phyloP scores from a whole-genome alignment of 1,140 invertebrate species.

The Teleogryllus occipitalis region DNA sequence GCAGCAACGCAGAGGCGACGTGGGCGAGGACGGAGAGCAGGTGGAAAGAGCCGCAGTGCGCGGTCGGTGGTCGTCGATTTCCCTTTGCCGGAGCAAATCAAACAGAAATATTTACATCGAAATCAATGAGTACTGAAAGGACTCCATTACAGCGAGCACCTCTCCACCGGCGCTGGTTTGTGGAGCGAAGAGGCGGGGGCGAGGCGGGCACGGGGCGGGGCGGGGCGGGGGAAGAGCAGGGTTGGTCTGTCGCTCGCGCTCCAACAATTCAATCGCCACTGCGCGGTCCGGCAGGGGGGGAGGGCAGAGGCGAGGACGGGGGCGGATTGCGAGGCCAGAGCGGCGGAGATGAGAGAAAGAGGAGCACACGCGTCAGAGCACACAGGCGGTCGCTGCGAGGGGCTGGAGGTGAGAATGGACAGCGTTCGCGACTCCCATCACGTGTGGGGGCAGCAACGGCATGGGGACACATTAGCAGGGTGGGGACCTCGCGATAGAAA shows the following conservation, averaged over 20 bases:
- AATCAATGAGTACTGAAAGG: slow-evolving; percentile 4
- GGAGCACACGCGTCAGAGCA: neutral
- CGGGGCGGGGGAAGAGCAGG: no score
- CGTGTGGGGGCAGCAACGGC: no score
- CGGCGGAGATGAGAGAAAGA: neutral
- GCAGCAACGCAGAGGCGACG: neutral
- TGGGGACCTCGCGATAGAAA: no score
- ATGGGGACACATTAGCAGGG: no score
- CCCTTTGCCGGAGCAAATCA: neutral
- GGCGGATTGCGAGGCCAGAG: no score
- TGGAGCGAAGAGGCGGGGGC: neutral
- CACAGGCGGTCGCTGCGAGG: no score
- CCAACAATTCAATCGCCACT: neutral
- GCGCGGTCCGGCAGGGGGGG: no score
- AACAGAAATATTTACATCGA: slow-evolving; percentile 5
- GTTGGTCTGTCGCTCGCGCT: neutral
- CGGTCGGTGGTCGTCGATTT: neutral
- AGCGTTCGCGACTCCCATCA: no score
- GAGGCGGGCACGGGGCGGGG: no score
- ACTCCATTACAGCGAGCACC: neutral
- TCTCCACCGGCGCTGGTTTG: neutral
- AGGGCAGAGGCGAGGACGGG: no score
- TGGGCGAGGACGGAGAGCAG: no score
- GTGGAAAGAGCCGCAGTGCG: neutral
- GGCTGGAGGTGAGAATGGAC: no score